Conservation (phyloP, 2,113 vertebrate species). For the Coptodon rendalli region DNA sequence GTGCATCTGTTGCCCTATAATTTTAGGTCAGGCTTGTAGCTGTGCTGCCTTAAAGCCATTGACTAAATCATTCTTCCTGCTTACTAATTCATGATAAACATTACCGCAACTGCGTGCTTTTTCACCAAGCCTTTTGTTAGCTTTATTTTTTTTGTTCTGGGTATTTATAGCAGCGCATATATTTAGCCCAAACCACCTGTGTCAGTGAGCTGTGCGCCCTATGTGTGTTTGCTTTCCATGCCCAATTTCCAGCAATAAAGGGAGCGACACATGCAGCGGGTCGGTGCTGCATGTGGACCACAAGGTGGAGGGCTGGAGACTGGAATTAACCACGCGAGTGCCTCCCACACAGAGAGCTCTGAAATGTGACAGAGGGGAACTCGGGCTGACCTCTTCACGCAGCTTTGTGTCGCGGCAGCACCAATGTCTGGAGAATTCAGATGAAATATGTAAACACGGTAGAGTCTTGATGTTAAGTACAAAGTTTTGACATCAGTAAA, state of each 20-base stretch:
- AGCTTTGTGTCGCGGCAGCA: not conserved
- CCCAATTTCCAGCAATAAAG: conserved; percentile 60
- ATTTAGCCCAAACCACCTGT: conserved; percentile 63
- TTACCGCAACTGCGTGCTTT: conserved; percentile 1
- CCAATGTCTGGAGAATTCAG: not conserved
- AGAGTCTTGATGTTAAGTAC: not conserved
- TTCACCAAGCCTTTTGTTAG: not conserved
- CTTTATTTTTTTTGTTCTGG: conserved; percentile 43
- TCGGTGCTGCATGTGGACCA: conserved; percentile 57
- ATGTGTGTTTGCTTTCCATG: conserved; percentile 66
- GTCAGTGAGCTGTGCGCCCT: conserved; percentile 32
- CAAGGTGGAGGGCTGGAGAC: conserved; percentile 71
- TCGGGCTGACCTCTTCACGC: not conserved
- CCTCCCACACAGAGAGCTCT: not conserved
- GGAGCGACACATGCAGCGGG: conserved; percentile 23
- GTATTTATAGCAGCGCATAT: conserved; percentile 70
- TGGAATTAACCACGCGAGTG: conserved; percentile 2
- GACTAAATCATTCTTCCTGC: conserved; percentile 29
- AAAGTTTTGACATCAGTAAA: not conserved
- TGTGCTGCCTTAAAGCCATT: conserved; percentile 6
- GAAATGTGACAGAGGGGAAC: not conserved
- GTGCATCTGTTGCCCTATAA: conserved; percentile 56
- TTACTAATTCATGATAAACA: conserved; percentile 36
- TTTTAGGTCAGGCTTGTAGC: conserved; percentile 34
- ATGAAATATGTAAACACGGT: not conserved